These are phyloP conservation scores for Sylvilagus bachmani DNA, from an alignment of 2,113 vertebrate genomes.

Conservation along the genomic window DNA sequence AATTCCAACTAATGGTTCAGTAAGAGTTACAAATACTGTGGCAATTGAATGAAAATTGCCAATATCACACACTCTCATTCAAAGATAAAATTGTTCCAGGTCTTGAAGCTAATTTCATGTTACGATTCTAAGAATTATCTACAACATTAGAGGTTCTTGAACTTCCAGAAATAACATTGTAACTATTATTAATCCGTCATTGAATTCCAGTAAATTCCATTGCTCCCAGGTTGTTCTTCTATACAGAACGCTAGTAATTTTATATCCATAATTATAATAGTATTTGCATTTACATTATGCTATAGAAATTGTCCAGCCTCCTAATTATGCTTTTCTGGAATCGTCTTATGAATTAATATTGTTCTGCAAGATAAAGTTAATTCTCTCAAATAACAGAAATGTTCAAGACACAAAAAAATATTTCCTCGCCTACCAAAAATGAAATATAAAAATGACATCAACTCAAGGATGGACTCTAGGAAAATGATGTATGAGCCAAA, in stretches of 20 bases:
- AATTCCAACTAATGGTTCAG: background rate
- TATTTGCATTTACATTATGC: slow-evolving; percentile 33
- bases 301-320: slow-evolving; percentile 6
- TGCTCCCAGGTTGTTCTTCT: background rate
- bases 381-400: slow-evolving; percentile 1
- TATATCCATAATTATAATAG: slow-evolving; percentile 10
- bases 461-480: background rate
- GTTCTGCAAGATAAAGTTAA: slow-evolving; percentile 49
- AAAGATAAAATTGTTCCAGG: slow-evolving; percentile 53
- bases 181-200: slow-evolving; percentile 22
- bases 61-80: background rate
- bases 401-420: background rate
- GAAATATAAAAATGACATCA: background rate
- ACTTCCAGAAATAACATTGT: slow-evolving; percentile 31
- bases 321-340: background rate
- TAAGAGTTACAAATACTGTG: background rate
- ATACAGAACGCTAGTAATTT: slow-evolving; percentile 2
- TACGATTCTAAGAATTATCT: background rate
- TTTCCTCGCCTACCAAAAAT: background rate
- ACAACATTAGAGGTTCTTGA: background rate
- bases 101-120: background rate
- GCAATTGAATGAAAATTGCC: slow-evolving; percentile 54
- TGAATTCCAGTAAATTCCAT: background rate
- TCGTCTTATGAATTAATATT: slow-evolving; percentile 33
- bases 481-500: slow-evolving; percentile 38